Conservation (phyloP, 1,140 invertebrate genomes). For the Zaprionus capensis region DNA sequence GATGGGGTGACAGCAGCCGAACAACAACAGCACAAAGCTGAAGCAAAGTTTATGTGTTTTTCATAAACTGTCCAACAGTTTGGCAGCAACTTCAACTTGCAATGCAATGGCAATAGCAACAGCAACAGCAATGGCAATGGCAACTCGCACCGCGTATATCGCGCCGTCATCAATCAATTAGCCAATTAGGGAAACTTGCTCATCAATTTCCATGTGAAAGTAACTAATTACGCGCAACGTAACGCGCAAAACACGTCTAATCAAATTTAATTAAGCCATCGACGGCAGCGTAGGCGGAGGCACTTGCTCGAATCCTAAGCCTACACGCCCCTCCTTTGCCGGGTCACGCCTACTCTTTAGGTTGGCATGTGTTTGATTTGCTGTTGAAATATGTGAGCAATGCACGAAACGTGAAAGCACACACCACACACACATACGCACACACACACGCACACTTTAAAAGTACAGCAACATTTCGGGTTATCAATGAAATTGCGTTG, state of each 20-base stretch:
- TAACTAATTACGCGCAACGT: constrained; percentile 74
- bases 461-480: constrained; percentile 53
- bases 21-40: constrained; percentile 23
- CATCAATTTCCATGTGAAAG: constrained; percentile 70
- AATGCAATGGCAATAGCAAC: not conserved
- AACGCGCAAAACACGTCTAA: constrained; percentile 73
- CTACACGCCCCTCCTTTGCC: constrained; percentile 1
- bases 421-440: not conserved
- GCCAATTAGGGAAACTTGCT: constrained; percentile 72
- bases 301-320: constrained; percentile 39
- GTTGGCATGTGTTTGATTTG: constrained; percentile 73
- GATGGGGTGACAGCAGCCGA: constrained; percentile 21
- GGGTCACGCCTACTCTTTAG: constrained; percentile 33
- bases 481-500: constrained; percentile 73
- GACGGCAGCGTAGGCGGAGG: constrained; percentile 37
- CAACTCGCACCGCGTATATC: not conserved
- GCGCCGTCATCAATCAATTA: constrained; percentile 74
- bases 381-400: constrained; percentile 65
- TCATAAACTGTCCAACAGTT: constrained; percentile 51
- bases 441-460: constrained; percentile 23
- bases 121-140: constrained; percentile 21
- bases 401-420: constrained; percentile 57
- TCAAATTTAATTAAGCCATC: constrained; percentile 83
- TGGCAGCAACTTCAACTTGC: constrained; percentile 7
- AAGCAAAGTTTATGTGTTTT: constrained; percentile 51